Percentiles rank a stretch among this genome's conserved stretches.
Evolutionary conservation across 2,797 vertebrate species (phyloP).

Genomic region (Acrossocheilus fasciatus): DNA sequence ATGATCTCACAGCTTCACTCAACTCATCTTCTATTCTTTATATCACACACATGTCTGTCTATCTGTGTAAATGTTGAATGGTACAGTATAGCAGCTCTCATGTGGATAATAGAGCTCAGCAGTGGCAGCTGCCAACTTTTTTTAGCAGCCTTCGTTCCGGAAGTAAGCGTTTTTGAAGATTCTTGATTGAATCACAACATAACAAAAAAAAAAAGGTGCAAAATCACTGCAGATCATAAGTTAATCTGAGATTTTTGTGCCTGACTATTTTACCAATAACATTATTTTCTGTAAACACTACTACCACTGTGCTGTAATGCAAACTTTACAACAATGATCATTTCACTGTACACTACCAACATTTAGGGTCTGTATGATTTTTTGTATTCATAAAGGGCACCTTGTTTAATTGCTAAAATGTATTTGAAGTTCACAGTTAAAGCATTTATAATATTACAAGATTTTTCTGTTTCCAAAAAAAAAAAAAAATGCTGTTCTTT

Average conservation of each 20-base stretch:
- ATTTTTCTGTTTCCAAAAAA: neutral
- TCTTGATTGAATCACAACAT: neutral
- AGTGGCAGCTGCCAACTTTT: neutral
- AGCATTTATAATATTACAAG: neutral
- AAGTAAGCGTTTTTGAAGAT: neutral
- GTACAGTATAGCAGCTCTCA: neutral
- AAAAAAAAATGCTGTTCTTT: neutral
- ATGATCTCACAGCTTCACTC: constrained; percentile 18
- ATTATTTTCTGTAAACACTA: neutral
- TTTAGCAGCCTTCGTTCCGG: neutral
- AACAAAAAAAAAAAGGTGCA: neutral
- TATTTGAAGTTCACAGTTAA: neutral
- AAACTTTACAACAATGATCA: neutral
- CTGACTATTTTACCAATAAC: neutral
- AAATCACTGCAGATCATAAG: neutral
- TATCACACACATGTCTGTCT: constrained; percentile 2
- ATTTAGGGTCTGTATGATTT: neutral
- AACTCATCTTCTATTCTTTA: neutral
- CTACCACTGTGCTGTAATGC: neutral
- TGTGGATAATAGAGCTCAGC: neutral
- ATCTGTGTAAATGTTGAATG: constrained; percentile 30
- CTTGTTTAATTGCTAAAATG: neutral
- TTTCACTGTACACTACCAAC: neutral
- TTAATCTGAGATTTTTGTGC: neutral
- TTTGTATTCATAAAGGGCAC: neutral